phyloP scores from a whole-genome alignment of 2,888 invertebrate species.

The Melanostoma mellinum region DNA sequence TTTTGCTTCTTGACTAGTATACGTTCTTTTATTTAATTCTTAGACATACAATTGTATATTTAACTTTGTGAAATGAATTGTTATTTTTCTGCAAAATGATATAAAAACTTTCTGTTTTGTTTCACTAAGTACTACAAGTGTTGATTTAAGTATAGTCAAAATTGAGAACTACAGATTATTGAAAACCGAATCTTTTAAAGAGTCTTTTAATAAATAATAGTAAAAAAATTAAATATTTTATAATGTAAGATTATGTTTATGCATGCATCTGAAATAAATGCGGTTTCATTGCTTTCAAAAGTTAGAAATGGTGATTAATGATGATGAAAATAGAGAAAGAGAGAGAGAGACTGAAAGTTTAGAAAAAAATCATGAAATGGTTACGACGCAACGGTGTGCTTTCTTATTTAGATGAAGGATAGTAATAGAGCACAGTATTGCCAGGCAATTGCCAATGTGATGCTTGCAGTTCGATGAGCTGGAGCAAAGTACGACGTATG shows the following conservation, averaged over 20 bases:
- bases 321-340: slow-evolving; percentile 36
- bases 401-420: slow-evolving; percentile 84
- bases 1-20: slow-evolving; percentile 61
- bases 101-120: slow-evolving; percentile 19
- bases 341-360: neutral
- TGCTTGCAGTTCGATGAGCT: slow-evolving; percentile 94
- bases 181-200: neutral
- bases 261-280: slow-evolving; percentile 70
- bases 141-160: too few species aligned
- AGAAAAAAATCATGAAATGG: slow-evolving; percentile 17
- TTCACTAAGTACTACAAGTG: slow-evolving; percentile 49
- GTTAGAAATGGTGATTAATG: slow-evolving; percentile 47
- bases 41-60: slow-evolving; percentile 1
- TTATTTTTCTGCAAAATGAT: slow-evolving; percentile 29
- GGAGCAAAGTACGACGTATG: slow-evolving; percentile 92
- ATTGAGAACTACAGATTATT: too few species aligned
- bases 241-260: slow-evolving; percentile 44
- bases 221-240: slow-evolving; percentile 29
- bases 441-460: slow-evolving; percentile 95
- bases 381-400: neutral
- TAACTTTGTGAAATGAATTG: slow-evolving; percentile 58
- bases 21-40: slow-evolving; percentile 32
- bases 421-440: slow-evolving; percentile 94
- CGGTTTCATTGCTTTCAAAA: slow-evolving; percentile 61
- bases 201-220: slow-evolving; percentile 49